Evolutionary conservation across 1,140 invertebrate genomes (phyloP).

Genomic region (Bathynomus jamesi): DNA sequence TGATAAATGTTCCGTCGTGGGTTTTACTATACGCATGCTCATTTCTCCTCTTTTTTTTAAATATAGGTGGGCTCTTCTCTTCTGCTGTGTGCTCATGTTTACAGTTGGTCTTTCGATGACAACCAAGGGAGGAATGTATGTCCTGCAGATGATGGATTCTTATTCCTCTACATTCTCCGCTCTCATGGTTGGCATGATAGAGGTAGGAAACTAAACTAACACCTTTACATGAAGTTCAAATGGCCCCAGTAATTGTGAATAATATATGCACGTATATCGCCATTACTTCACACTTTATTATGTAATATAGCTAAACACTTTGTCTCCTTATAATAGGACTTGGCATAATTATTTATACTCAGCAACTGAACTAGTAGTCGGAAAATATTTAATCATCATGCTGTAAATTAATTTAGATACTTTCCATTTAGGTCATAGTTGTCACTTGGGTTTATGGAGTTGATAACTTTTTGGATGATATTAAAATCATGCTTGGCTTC

Average conservation of each 20-base stretch:
- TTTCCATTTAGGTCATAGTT: slow-evolving; percentile 48
- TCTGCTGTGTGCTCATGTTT: slow-evolving; percentile 26
- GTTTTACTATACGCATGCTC: too few species aligned
- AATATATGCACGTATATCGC: too few species aligned
- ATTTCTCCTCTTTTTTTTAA: not conserved
- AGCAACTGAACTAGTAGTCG: too few species aligned
- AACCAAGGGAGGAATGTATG: slow-evolving; percentile 36
- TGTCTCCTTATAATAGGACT: not conserved
- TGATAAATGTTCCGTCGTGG: too few species aligned
- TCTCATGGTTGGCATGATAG: slow-evolving; percentile 61
- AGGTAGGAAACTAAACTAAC: slow-evolving; percentile 31
- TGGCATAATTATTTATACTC: too few species aligned
- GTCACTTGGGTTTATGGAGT: slow-evolving; percentile 77
- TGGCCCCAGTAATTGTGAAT: too few species aligned
- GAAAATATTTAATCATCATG: too few species aligned
- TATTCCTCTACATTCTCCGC: slow-evolving; percentile 84
- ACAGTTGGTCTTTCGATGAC: slow-evolving; percentile 33
- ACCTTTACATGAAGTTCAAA: too few species aligned
- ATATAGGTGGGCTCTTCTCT: slow-evolving; percentile 32
- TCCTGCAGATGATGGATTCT: slow-evolving; percentile 66
- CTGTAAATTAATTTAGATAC: too few species aligned
- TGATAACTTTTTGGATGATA: slow-evolving; percentile 67
- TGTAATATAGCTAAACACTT: too few species aligned
- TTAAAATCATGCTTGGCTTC: slow-evolving; percentile 68
- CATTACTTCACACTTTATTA: too few species aligned